These are phyloP conservation scores for Phodopus roborovskii DNA, from an alignment of 2,113 vertebrate genomes.

Conservation along the genomic window DNA sequence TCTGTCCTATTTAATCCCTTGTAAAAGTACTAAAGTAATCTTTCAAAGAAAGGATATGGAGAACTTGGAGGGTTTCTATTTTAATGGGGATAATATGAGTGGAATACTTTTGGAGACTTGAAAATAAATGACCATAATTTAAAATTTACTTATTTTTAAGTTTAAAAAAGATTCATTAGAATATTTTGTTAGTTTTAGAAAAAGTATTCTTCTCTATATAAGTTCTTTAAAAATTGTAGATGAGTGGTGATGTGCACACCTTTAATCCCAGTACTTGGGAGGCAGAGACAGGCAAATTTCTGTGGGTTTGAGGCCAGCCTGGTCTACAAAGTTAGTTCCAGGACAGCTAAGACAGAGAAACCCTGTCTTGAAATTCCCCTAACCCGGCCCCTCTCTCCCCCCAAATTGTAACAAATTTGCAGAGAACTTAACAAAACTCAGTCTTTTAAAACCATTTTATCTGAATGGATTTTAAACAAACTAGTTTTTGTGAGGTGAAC, in stretches of 20 bases:
- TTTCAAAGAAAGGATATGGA: not conserved
- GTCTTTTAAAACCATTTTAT: slow-evolving; percentile 38
- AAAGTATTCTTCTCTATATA: not conserved
- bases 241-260: not conserved
- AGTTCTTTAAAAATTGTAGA: slow-evolving; percentile 19
- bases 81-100: not conserved
- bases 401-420: too few species aligned
- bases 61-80: not conserved
- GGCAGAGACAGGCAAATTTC: too few species aligned
- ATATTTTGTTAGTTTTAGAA: not conserved
- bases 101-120: not conserved
- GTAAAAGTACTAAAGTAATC: not conserved
- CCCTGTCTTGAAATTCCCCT: too few species aligned
- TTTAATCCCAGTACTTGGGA: too few species aligned
- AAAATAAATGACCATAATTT: slow-evolving; percentile 19
- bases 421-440: slow-evolving; percentile 2
- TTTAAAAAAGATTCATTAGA: not conserved
- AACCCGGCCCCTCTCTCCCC: too few species aligned
- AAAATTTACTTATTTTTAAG: slow-evolving; percentile 37
- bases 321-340: too few species aligned
- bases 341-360: too few species aligned
- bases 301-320: too few species aligned
- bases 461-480: slow-evolving; percentile 4
- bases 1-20: not conserved
- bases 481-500: not conserved